Conservation (phyloP, 2,888 invertebrate species). For the Drosophila ochracea region DNA sequence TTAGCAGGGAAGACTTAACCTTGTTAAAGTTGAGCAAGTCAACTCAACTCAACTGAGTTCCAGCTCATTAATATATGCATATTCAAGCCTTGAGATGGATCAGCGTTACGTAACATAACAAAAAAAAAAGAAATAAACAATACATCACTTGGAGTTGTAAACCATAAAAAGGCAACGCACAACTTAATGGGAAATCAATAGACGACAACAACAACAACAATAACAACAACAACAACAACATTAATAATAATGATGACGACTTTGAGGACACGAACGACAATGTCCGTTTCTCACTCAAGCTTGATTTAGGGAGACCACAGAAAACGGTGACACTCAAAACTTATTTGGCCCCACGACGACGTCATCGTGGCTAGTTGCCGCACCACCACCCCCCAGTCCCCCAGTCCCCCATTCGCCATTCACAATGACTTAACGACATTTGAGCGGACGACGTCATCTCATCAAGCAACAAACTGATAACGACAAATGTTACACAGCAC, state of each 20-base stretch:
- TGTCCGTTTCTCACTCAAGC: slow-evolving; percentile 12
- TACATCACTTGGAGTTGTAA: slow-evolving; percentile 24
- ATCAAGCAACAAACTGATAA: slow-evolving; percentile 29
- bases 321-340: slow-evolving; percentile 2
- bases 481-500: slow-evolving; percentile 15
- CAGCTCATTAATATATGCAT: neutral
- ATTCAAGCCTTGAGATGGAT: neutral
- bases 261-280: slow-evolving; percentile 18
- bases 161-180: slow-evolving; percentile 57
- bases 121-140: neutral
- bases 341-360: neutral
- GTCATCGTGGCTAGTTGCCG: neutral
- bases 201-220: slow-evolving; percentile 7
- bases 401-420: neutral
- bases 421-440: neutral
- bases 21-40: neutral
- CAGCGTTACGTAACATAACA: neutral
- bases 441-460: slow-evolving; percentile 31
- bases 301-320: slow-evolving; percentile 36
- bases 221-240: slow-evolving; percentile 3
- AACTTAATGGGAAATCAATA: slow-evolving; percentile 74
- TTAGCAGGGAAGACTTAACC: neutral
- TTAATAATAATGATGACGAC: slow-evolving; percentile 21
- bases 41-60: neutral
- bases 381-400: neutral